Percentiles rank a stretch among this genome's conserved stretches.
phyloP scores from a whole-genome alignment of 2,797 vertebrate species.

The Mus minutoides region DNA sequence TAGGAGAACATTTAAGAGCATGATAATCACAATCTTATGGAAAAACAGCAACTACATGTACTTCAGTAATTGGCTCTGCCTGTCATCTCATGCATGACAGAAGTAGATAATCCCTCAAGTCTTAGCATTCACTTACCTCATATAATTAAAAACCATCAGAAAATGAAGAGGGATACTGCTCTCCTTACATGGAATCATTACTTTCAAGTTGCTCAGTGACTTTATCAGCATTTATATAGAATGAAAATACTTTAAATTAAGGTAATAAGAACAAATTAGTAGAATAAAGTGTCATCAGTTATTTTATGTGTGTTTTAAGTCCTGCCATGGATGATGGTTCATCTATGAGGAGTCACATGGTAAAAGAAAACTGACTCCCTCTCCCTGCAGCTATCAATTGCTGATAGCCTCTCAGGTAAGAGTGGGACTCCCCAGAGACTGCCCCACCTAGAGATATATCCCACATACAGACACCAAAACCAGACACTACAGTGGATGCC shows the following conservation, averaged over 20 bases:
- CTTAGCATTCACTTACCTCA: background rate
- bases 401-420: background rate
- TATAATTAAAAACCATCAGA: background rate
- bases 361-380: background rate
- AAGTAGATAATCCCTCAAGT: background rate
- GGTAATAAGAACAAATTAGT: constrained; percentile 38
- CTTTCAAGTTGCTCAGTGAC: background rate
- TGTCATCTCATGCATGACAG: background rate
- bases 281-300: constrained; percentile 13
- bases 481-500: too few species aligned
- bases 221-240: constrained; percentile 45
- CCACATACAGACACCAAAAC: too few species aligned
- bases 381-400: background rate
- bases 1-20: background rate
- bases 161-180: background rate
- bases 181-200: background rate
- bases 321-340: background rate
- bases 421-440: background rate
- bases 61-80: background rate
- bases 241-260: constrained; percentile 48
- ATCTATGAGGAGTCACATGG: background rate
- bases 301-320: background rate
- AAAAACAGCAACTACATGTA: background rate
- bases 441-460: too few species aligned
- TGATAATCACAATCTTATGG: background rate